A percentile compares a stretch with the other conserved stretches of the same genome.
Evolutionary conservation across 2,888 invertebrate species (phyloP).

Genomic region (Sylvicola fuscatus): DNA sequence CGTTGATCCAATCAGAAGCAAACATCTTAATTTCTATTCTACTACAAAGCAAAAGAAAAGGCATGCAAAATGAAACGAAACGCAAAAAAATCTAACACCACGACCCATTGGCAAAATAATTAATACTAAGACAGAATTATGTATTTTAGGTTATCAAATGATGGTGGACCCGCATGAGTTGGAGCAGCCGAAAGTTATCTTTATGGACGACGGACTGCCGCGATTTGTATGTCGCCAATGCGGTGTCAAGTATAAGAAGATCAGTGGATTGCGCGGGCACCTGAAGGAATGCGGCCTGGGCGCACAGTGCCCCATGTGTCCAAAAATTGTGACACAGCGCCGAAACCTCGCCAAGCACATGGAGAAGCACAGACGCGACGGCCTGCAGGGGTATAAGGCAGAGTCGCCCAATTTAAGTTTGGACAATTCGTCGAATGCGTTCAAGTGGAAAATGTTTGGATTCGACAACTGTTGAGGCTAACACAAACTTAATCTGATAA

Average conservation of each 20-base stretch:
- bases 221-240: conserved; percentile 13
- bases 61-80: too few relatives aligned
- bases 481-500: too few relatives aligned
- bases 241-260: conserved; percentile 14
- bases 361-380: conserved; percentile 4
- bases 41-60: too few relatives aligned
- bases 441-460: too few relatives aligned
- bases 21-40: too few relatives aligned
- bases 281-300: conserved; percentile 14
- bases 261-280: conserved; percentile 11
- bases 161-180: background rate
- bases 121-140: too few relatives aligned
- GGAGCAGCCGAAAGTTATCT: conserved; percentile 9
- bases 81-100: too few relatives aligned
- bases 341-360: conserved; percentile 14
- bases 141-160: background rate
- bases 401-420: background rate
- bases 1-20: too few relatives aligned
- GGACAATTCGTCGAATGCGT: background rate
- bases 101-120: too few relatives aligned
- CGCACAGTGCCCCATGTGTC: conserved; percentile 13
- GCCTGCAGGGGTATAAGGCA: background rate
- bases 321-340: conserved; percentile 13
- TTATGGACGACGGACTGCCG: conserved; percentile 12
- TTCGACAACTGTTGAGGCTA: too few relatives aligned